Percentiles rank a stretch among this genome's conserved stretches.
Conservation (phyloP, 2,113 vertebrate species). For the Cynocephalus volans region DNA sequence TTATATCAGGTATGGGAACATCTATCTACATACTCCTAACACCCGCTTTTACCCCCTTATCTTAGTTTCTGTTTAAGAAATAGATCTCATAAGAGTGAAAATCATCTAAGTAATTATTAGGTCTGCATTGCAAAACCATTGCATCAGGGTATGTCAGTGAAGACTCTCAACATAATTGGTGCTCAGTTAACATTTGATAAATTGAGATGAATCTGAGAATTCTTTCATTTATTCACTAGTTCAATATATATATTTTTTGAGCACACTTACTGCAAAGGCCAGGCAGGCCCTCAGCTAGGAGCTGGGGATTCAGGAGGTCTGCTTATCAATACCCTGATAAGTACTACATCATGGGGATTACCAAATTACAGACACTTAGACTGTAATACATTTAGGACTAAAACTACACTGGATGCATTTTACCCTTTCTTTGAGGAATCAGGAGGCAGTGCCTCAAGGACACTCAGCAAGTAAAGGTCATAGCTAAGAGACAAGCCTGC, state of each 20-base stretch:
- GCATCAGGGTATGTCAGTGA: background rate
- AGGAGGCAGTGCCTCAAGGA: background rate
- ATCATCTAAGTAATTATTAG: no score
- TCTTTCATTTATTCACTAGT: background rate
- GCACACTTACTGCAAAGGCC: no score
- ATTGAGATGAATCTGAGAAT: background rate
- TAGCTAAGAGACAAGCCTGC: background rate
- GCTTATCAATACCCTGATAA: no score
- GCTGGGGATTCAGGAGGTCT: no score
- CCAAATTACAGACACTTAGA: no score
- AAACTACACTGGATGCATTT: background rate
- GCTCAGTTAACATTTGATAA: background rate
- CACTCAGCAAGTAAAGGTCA: background rate
- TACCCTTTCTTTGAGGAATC: background rate
- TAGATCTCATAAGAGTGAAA: background rate
- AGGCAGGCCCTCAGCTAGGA: no score
- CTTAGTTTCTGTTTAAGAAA: conserved; percentile 20
- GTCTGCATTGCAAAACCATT: background rate
- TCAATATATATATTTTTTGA: background rate
- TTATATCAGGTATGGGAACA: background rate
- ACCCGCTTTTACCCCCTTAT: background rate
- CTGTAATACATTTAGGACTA: background rate
- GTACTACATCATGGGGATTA: background rate
- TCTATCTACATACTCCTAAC: background rate
- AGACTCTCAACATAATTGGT: background rate